Base-by-base conservation (phyloP, 2,113 vertebrate genomes). In the Heterotilapia buettikoferi region DNA sequence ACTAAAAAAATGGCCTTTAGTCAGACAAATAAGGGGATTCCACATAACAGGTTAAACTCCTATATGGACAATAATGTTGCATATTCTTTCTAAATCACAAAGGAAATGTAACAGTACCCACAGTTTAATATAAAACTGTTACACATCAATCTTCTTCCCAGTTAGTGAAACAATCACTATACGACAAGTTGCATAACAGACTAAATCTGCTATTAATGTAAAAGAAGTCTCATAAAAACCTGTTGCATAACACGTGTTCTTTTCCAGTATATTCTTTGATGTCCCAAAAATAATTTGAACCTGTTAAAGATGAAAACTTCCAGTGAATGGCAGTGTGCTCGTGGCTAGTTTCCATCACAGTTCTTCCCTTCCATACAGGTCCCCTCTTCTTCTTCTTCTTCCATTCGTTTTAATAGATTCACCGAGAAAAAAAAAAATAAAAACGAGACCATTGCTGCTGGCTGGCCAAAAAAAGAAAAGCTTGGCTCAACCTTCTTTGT, bases 251-350 rank as follows among this genome's bases (percentile, higher is more conserved):
- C 83, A 90, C 59, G n/a, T 83, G 87, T 90, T 92, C 52, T 84
- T 87, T 95, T 96, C 95, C 94, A 96, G 96, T 93, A 94, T 92
- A 90, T 92, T 94, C 84, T 95, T 92, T 93, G 88, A 92, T 90
- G 92, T 94, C 90, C 88, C 80, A 94, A 86, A 94, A 93, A 94
- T 90, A 89, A 92, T 94, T 92, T 91, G 88, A 93, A 93, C 92
- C 90, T 91, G 88, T 94, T 89, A 76, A 85, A 87, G 89, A 85
- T 86, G 86, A 94, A 88, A 88, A 88, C 88, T 88, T 92, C 91
- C 92, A 94, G 93, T 93, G 93, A 93, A 93, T 84, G 89, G 93
- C 89, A 86, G 88, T 83, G 90, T 84, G 91, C 89, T 93, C 85
- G 33, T 92, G 91, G 92, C 93, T 88, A 85, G 57, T 91, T 93